phyloP scores from a whole-genome alignment of 2,113 vertebrate genomes.

The Furnarius figulus region DNA sequence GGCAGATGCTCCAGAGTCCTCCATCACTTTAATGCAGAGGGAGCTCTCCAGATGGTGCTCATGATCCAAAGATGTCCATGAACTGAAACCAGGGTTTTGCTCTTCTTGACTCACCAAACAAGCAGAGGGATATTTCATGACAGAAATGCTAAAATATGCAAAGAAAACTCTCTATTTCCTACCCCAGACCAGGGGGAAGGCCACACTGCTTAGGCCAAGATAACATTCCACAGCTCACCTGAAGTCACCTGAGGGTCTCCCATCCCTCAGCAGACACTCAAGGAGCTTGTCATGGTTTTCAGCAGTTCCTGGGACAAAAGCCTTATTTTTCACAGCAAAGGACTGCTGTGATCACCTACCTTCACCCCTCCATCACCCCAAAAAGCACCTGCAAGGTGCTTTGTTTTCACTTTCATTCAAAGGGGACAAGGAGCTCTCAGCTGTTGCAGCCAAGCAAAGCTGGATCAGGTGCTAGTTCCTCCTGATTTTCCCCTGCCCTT shows the following conservation, averaged over 20 bases:
- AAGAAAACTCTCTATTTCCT: background rate
- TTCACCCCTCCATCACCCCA: background rate
- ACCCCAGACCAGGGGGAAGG: rapidly evolving
- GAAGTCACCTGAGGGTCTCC: background rate
- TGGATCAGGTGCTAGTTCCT: background rate
- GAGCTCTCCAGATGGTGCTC: background rate
- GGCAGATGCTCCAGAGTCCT: background rate
- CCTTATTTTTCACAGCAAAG: background rate
- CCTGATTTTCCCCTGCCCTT: background rate
- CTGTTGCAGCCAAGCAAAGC: background rate
- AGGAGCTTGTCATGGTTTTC: background rate
- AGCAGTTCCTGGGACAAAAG: background rate
- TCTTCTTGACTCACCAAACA: background rate
- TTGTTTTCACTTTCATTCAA: rapidly evolving
- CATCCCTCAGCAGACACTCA: background rate
- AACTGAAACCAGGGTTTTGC: rapidly evolving
- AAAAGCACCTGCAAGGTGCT: background rate
- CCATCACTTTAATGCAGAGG: rapidly evolving
- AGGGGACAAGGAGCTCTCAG: background rate
- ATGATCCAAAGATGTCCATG: background rate
- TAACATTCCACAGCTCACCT: rapidly evolving
- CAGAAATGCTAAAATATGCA: rapidly evolving
- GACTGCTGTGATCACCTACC: background rate
- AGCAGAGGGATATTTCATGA: background rate
- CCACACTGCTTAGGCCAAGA: rapidly evolving